phyloP scores from a whole-genome alignment of 2,113 vertebrate species.

The Echinops telfairi region DNA sequence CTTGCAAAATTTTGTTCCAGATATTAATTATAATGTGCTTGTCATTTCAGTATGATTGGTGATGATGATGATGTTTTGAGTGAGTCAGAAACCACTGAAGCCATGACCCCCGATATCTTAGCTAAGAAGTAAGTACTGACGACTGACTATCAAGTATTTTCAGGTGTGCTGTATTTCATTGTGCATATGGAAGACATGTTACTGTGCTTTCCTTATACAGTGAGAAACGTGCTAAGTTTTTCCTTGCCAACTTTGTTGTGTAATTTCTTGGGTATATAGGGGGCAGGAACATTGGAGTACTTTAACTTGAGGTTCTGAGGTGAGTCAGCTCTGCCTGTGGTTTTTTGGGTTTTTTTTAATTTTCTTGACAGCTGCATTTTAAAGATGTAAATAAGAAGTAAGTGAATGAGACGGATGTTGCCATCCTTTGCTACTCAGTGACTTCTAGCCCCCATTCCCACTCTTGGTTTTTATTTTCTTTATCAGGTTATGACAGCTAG shows the following conservation, averaged over 20 bases:
- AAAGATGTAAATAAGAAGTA: neutral
- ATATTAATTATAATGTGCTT: slow-evolving; percentile 75
- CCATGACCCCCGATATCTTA: slow-evolving; percentile 91
- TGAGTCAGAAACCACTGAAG: slow-evolving; percentile 91
- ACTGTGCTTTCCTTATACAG: neutral
- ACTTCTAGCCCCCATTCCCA: slow-evolving; percentile 14
- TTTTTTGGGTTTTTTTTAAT: neutral
- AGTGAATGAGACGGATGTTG: neutral
- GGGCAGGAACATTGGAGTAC: slow-evolving; percentile 12
- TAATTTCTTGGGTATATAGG: slow-evolving; percentile 47
- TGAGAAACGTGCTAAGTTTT: slow-evolving; percentile 31
- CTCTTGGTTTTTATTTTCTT: slow-evolving; percentile 33
- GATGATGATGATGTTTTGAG: slow-evolving; percentile 95
- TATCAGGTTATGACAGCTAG: slow-evolving; percentile 11
- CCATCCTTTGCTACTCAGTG: neutral
- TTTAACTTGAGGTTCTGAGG: neutral
- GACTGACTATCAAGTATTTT: neutral
- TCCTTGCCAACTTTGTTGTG: slow-evolving; percentile 39
- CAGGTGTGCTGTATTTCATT: slow-evolving; percentile 13
- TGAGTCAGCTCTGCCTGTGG: neutral
- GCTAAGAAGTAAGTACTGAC: slow-evolving; percentile 93
- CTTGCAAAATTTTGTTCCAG: slow-evolving; percentile 34
- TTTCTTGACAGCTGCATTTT: slow-evolving; percentile 35
- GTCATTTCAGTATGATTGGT: slow-evolving; percentile 91
- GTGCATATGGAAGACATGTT: slow-evolving; percentile 15